A percentile compares a stretch with the other conserved stretches of the same genome.
These are phyloP conservation scores for Pelagia noctiluca DNA, from an alignment of 30 jellyfish, hydroid and myxozoan species.

Conservation along the genomic window DNA sequence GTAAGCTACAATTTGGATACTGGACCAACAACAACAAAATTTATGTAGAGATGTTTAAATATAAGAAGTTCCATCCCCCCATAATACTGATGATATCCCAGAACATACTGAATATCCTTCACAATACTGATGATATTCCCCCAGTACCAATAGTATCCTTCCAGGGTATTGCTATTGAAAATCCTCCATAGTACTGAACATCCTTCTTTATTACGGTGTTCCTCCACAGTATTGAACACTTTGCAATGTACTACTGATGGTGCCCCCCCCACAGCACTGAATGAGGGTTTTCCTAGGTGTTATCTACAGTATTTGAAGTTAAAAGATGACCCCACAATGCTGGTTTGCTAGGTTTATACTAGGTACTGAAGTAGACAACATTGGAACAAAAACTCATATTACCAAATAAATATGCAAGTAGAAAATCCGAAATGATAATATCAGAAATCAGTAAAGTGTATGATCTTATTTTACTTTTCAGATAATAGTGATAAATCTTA, in stretches of 20 bases:
- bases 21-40: background rate
- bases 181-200: too few relatives aligned
- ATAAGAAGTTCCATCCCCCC: background rate
- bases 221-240: too few relatives aligned
- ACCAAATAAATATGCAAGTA: background rate
- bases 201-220: too few relatives aligned
- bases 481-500: constrained; percentile 85
- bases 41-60: background rate
- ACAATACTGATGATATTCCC: too few relatives aligned
- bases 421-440: background rate
- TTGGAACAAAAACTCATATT: background rate
- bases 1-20: background rate
- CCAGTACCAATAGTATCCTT: too few relatives aligned
- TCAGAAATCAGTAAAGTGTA: background rate
- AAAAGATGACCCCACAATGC: background rate
- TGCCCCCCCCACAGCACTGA: too few relatives aligned
- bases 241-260: too few relatives aligned
- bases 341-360: background rate
- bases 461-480: constrained; percentile 23
- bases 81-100: too few relatives aligned
- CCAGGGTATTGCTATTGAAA: too few relatives aligned
- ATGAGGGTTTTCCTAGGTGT: too few relatives aligned
- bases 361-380: background rate
- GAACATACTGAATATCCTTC: too few relatives aligned
- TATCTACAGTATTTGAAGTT: too few relatives aligned